phyloP scores from a whole-genome alignment of 2,797 vertebrate species.

The Telmatherina bonti region DNA sequence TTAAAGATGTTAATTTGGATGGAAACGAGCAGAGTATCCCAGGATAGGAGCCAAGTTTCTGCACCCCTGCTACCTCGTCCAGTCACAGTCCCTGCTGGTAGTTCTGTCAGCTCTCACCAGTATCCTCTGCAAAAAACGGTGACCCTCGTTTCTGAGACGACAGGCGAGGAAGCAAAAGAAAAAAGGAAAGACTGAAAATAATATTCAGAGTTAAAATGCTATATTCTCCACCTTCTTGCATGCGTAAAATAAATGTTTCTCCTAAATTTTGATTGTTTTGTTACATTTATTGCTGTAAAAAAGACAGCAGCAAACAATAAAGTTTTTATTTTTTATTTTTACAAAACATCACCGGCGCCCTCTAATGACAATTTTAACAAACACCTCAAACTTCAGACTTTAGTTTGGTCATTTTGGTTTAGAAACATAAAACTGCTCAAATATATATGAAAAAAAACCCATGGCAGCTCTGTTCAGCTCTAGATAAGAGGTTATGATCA shows the following conservation, averaged over 20 bases:
- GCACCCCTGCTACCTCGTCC: conserved; percentile 31
- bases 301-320: not conserved
- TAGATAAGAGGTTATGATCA: no score
- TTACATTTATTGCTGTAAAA: not conserved
- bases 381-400: no score
- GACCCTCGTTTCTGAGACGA: conserved; percentile 28
- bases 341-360: not conserved
- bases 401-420: no score
- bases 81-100: conserved; percentile 38
- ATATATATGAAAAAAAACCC: no score
- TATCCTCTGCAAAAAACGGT: conserved; percentile 36
- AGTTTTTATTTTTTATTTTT: not conserved
- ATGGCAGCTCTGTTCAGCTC: no score
- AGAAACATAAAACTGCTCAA: no score
- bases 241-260: not conserved
- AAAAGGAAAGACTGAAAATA: no score
- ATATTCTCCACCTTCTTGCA: not conserved
- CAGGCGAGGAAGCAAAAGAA: not conserved
- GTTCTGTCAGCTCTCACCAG: conserved; percentile 50
- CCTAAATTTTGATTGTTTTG: not conserved
- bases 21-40: not conserved
- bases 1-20: not conserved
- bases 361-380: not conserved
- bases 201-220: no score
- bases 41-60: not conserved